Percentiles rank a stretch among this genome's conserved stretches.
Evolutionary conservation across 2,113 vertebrate species (phyloP).

Genomic region (Columba janthina): DNA sequence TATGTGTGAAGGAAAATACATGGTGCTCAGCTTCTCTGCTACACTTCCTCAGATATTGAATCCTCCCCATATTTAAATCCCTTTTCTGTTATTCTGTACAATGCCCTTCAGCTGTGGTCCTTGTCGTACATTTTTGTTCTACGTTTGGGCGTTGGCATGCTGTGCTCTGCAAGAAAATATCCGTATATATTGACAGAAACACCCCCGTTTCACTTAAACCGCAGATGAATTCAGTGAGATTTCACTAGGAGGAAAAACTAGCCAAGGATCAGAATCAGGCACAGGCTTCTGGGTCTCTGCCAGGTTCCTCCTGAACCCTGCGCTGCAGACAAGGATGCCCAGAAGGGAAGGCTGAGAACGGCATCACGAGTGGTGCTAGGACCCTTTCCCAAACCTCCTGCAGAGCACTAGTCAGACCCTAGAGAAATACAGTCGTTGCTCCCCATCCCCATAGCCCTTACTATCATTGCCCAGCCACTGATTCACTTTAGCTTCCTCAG

Average conservation of each 20-base stretch:
- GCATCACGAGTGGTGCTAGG: fast-evolving
- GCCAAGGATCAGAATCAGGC: background rate
- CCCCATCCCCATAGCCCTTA: background rate
- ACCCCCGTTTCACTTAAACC: background rate
- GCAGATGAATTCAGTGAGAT: background rate
- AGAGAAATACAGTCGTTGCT: background rate
- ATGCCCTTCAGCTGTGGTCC: background rate
- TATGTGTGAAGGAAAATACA: background rate
- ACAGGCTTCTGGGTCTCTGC: background rate
- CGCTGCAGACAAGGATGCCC: background rate
- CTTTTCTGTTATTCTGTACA: background rate
- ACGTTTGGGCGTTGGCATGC: background rate
- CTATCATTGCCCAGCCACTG: background rate
- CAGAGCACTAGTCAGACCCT: background rate
- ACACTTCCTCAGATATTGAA: background rate
- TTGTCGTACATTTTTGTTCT: background rate
- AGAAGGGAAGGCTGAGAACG: background rate
- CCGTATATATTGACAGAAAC: background rate
- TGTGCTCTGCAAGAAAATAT: background rate
- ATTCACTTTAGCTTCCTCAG: background rate
- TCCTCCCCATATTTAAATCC: background rate
- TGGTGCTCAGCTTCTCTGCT: background rate
- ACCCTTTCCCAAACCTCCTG: background rate
- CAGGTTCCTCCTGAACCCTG: background rate
- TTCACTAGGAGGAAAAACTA: background rate